phyloP scores from a whole-genome alignment of 2,797 vertebrate genomes.

The Tragelaphus eurycerus region DNA sequence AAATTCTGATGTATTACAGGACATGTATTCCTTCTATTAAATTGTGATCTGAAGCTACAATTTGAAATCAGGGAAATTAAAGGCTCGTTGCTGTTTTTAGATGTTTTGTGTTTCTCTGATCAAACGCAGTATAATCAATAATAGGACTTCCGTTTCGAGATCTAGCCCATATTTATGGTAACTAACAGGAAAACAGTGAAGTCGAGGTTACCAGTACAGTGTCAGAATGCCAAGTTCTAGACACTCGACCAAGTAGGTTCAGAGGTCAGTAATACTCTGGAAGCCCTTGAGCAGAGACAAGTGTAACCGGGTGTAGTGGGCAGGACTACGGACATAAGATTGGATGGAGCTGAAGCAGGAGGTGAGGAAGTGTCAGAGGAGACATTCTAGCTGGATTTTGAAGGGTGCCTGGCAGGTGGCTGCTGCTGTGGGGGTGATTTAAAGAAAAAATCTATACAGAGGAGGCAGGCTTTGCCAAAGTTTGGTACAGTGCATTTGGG shows the following conservation, averaged over 20 bases:
- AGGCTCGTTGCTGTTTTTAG: background rate
- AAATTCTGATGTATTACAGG: background rate
- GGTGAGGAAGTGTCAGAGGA: background rate
- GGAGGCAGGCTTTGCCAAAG: background rate
- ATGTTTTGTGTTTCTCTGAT: constrained; percentile 17
- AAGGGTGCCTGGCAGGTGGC: background rate
- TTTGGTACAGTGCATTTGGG: background rate
- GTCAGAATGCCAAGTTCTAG: background rate
- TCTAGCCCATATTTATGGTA: constrained; percentile 2
- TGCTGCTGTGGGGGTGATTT: fast-evolving
- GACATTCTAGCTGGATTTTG: background rate
- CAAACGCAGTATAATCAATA: background rate
- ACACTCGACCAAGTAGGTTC: background rate
- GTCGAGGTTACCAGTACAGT: background rate
- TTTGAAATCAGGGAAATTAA: background rate
- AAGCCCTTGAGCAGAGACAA: background rate
- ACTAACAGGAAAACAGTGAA: background rate
- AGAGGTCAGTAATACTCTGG: background rate
- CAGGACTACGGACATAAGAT: background rate
- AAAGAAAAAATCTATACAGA: background rate
- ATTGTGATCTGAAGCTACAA: background rate
- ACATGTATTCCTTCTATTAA: background rate
- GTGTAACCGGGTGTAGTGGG: background rate
- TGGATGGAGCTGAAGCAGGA: background rate
- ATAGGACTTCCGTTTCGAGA: background rate